Evolutionary conservation across 2,888 invertebrate genomes (phyloP), one percentile per base, ranked within the genome.

Genomic region (Disparrhopalites patrizii): DNA sequence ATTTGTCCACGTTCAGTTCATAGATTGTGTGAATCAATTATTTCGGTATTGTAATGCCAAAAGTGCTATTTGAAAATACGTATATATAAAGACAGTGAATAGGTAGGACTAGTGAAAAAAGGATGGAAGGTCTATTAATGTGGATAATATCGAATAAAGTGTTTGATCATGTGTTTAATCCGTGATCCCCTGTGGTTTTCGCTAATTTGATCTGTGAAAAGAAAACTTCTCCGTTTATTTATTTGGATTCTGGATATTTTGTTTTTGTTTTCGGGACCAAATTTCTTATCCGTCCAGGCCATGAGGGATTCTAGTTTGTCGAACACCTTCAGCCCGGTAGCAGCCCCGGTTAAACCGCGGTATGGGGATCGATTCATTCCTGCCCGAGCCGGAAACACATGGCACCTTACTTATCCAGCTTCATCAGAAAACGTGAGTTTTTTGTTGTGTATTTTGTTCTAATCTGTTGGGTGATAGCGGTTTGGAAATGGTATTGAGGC

Each of bases 361-460:
- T 81, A 81, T 77, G 81, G 82, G 33, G 95, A 96, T 81, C 85
- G 95, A 77, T 95, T 93, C 78, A 93, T 95, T 78, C 95, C 95
- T 1, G 88, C 88, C 79, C 84, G 95, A 76, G 87, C 89, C 73
- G 90, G 91, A 69, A 93, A 93, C 78, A 91, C 90, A 78, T 95
- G 94, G 94, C 88, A 90, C 79, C 91, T 93, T 30, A 83, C 83
- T 68, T 85, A 84, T 75, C 81, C 82, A n/a, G 81, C 69, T 0
- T 68, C 70, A 3, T 62, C 82, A 78, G 81, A 82, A 61, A 80
- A 81, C 27, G 79, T 79, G 71, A 73, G 76, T 74, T 10, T 1
- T 27, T 27, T 23, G 15, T 61, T 30, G 28, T 33, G 20, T 50
- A 38, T 7, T 55, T 55, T 4, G 10, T 18, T 18, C 10, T 28